These are phyloP conservation scores for Kuschelorhynchus macadamiae DNA, from an alignment of 2,888 invertebrate genomes.

Conservation along the genomic window DNA sequence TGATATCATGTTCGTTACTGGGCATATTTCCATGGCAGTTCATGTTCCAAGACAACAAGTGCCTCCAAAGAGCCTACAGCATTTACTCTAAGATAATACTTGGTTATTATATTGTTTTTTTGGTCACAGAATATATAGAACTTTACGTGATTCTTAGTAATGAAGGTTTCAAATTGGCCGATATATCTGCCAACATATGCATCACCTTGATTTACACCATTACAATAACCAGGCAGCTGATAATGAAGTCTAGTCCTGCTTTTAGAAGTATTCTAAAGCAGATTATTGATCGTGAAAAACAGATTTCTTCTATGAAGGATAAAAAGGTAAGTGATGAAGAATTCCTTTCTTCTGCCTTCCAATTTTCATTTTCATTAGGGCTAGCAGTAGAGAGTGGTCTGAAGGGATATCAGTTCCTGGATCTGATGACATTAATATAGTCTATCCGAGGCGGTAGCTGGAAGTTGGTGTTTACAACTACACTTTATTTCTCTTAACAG, in stretches of 20 bases:
- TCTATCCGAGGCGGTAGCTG: no score
- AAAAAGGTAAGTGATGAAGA: conserved; percentile 24
- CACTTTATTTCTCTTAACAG: no score
- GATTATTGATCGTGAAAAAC: conserved; percentile 51
- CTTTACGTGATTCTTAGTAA: conserved; percentile 8
- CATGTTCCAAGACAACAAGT: conserved; percentile 43
- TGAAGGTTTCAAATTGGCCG: conserved; percentile 19
- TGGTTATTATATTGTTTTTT: conserved; percentile 32
- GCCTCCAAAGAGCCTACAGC: conserved; percentile 30
- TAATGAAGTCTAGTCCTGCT: conserved; percentile 40
- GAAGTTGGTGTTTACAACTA: no score
- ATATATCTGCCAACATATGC: conserved; percentile 50
- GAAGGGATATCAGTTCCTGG: no score
- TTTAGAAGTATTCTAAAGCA: conserved; percentile 46
- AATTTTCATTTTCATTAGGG: no score
- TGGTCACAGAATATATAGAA: conserved; percentile 35
- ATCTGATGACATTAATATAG: no score
- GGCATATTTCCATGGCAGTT: conserved; percentile 48
- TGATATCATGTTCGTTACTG: conserved; percentile 43
- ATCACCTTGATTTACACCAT: conserved; percentile 52
- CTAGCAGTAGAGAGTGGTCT: no score
- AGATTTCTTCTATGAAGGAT: conserved; percentile 28
- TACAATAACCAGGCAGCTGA: conserved; percentile 49
- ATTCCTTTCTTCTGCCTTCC: no score
- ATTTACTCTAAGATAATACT: conserved; percentile 40